These are phyloP conservation scores for Eremophila alpestris DNA, from an alignment of 2,797 vertebrate species.

Conservation along the genomic window DNA sequence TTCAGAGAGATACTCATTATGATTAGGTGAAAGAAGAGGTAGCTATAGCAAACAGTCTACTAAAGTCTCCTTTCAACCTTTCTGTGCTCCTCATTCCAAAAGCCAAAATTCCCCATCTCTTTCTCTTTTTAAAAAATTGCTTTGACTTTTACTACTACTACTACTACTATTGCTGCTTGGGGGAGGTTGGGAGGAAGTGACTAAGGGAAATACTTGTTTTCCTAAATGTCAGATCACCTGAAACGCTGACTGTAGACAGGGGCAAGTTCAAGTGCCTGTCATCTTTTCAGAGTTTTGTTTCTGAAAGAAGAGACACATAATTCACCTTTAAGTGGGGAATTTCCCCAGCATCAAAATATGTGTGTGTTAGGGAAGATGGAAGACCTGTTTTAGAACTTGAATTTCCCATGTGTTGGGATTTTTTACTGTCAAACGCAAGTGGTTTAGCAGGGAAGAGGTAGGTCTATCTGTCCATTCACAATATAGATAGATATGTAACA, in stretches of 20 bases:
- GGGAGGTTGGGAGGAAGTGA: accelerated
- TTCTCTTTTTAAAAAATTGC: not conserved
- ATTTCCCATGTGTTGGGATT: not conserved
- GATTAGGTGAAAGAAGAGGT: not conserved
- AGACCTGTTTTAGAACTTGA: not conserved
- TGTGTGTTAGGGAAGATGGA: not conserved
- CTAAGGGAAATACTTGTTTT: not conserved
- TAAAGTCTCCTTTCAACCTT: not conserved
- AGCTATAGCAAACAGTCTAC: not conserved
- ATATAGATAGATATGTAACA: not conserved
- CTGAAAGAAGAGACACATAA: not conserved
- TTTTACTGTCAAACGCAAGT: not conserved
- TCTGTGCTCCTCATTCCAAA: not conserved
- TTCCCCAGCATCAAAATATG: not conserved
- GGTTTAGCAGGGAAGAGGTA: not conserved
- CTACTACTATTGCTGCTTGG: too few relatives aligned
- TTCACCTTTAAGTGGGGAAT: not conserved
- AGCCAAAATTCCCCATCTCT: accelerated
- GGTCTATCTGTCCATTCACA: not conserved
- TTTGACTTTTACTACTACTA: too few relatives aligned
- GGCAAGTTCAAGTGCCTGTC: not conserved
- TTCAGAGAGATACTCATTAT: not conserved
- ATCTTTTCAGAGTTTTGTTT: not conserved
- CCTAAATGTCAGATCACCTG: not conserved
- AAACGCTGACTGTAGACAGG: not conserved